phyloP scores from a whole-genome alignment of 2,113 vertebrate genomes.

The Stictonetta naevosa region DNA sequence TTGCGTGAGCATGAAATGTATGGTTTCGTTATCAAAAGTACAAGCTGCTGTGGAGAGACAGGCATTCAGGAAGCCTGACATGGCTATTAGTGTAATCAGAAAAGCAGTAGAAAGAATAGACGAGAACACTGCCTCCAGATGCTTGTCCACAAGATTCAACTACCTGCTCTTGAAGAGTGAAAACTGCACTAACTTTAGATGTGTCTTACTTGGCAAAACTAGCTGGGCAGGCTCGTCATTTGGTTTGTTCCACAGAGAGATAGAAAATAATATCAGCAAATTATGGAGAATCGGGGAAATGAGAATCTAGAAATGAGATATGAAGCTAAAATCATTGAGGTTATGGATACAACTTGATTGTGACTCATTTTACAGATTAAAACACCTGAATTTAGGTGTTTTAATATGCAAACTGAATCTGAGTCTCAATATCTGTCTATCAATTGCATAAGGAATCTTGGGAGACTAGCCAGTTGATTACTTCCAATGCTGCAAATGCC shows the following conservation, averaged over 20 bases:
- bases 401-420: not conserved
- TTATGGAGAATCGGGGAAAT: not conserved
- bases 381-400: not conserved
- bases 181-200: not conserved
- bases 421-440: not conserved
- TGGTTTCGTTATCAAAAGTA: not conserved
- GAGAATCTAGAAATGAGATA: not conserved
- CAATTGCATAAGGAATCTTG: not conserved
- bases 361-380: not conserved
- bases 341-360: fast-evolving
- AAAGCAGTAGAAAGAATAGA: not conserved
- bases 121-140: not conserved
- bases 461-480: not conserved
- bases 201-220: not conserved
- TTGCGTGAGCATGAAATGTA: not conserved
- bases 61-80: not conserved
- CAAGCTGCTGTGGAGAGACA: not conserved
- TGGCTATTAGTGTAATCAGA: not conserved
- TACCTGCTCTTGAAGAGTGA: not conserved
- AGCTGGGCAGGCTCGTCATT: not conserved
- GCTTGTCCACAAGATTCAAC: not conserved
- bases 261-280: not conserved
- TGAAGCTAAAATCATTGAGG: not conserved
- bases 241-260: not conserved
- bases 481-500: not conserved